A percentile compares a stretch with the other conserved stretches of the same genome.
These are phyloP conservation scores for Rutilus rutilus DNA, from an alignment of 2,113 vertebrate genomes.

Conservation along the genomic window DNA sequence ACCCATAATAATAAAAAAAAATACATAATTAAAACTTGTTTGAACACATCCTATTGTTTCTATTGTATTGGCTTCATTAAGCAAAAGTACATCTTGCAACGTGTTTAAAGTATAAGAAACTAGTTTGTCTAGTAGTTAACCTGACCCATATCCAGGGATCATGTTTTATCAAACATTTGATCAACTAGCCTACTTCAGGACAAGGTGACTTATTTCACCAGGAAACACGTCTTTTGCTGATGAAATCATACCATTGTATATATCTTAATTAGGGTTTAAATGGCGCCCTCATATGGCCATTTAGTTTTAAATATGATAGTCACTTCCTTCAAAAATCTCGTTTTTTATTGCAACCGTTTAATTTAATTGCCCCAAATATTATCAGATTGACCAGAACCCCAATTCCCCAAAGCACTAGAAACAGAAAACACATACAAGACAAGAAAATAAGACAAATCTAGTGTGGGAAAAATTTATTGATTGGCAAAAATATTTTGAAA, in stretches of 20 bases:
- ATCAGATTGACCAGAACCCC: not conserved
- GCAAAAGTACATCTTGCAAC: not conserved
- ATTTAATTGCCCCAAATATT: not conserved
- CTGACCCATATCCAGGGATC: not conserved
- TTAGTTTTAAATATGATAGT: not conserved
- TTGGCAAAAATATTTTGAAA: not conserved
- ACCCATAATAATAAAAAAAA: not conserved
- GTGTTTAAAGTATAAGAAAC: not conserved
- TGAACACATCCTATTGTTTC: not conserved
- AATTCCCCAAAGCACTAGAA: not conserved
- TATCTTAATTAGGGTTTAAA: not conserved
- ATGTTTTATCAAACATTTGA: not conserved
- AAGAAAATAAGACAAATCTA: conserved; percentile 1
- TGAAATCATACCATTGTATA: too few species aligned
- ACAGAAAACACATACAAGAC: not conserved
- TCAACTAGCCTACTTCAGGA: not conserved
- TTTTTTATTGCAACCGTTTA: not conserved
- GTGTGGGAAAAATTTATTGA: not conserved
- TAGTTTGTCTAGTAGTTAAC: not conserved
- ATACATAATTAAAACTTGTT: not conserved
- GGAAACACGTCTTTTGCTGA: not conserved
- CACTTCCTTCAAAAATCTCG: not conserved
- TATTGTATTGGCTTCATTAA: not conserved
- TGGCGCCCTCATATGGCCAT: not conserved
- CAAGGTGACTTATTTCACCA: not conserved